Evolutionary conservation across 2,888 invertebrate genomes (phyloP).

Genomic region (Eumerus sabulonum): DNA sequence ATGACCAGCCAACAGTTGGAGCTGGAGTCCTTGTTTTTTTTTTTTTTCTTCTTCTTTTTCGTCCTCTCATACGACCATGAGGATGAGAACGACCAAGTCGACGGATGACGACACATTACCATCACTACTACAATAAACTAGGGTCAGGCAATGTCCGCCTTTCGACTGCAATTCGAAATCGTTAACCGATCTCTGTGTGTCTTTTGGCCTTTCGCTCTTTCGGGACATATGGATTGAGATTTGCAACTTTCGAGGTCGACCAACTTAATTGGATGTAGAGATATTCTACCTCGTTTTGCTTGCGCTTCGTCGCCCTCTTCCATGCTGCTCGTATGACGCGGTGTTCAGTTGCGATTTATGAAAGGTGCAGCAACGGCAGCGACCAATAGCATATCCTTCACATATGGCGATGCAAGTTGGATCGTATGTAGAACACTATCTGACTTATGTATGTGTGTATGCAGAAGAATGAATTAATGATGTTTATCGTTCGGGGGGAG

Average conservation of each 20-base stretch:
- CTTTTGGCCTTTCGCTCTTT: conserved; percentile 21
- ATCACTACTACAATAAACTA: conserved; percentile 4
- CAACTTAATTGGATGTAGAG: conserved; percentile 65
- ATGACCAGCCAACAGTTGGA: conserved; percentile 43
- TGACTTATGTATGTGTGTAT: conserved; percentile 44
- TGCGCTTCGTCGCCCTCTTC: not conserved
- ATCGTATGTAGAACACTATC: not conserved
- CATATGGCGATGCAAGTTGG: too few relatives aligned
- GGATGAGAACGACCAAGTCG: too few relatives aligned
- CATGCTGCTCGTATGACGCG: not conserved
- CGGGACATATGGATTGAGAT: conserved; percentile 66
- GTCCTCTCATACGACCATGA: too few relatives aligned
- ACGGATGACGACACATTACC: not conserved
- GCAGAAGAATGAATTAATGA: conserved; percentile 58
- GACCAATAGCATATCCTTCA: conserved; percentile 4
- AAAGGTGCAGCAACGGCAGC: conserved; percentile 15
- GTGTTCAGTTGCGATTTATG: conserved; percentile 47
- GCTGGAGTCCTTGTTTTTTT: too few relatives aligned
- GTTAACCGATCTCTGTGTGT: conserved; percentile 58
- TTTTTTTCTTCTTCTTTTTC: not conserved
- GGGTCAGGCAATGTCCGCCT: not conserved
- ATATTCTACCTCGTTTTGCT: not conserved
- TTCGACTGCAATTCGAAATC: conserved; percentile 50
- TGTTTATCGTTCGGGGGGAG: conserved; percentile 55
- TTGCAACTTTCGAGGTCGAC: conserved; percentile 67